Evolutionary conservation across 2,888 invertebrate genomes (phyloP), one percentile per base, ranked within the genome.

Genomic region (Pedicia rivosa): DNA sequence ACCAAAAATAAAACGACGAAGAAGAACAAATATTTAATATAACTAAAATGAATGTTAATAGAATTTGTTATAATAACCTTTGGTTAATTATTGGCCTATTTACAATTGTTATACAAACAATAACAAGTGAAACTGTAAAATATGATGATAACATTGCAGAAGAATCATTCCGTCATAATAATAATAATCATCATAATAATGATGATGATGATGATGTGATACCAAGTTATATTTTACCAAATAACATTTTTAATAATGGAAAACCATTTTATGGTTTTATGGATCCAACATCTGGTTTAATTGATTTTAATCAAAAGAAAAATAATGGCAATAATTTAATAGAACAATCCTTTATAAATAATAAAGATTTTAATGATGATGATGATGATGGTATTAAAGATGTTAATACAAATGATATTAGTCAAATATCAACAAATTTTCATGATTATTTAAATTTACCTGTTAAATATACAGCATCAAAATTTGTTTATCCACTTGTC

Each of bases 221-320:
- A 13, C 7, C 48, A 13, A 54, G 55, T 24, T 61, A 59, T 39
- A 54, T 61, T 22, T 43, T 61, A 7, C 69, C 70, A 10, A 68
- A 69, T 47, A 68, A 65, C 47, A 67, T 71, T 28, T 74, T 77
- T 50, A 76, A 77, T 49, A 71, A 72, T 41, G 77, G 77, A 12
- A 73, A 74, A 48, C 76, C 78, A 0, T 78, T 78, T 49, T 75
- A 76, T 39, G 62, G 75, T 5, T 72, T 74, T 43, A 74, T 74
- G 47, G 75, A 77, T 56, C 76, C 77, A 1, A 52, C 74, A 17
- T 77, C 76, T 1, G 77, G 77, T 1, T 63, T 67, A 44, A 62
- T 75, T 25, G 72, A 76, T 50, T 76, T 76, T 41, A 68, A 64
- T 40, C 63, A 65, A 26, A 68, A 66, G 48, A 64, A 66, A 20